Evolutionary conservation across 2,888 invertebrate genomes (phyloP), one percentile per base, ranked within the genome.

Genomic region (Pristionchus mayeri): DNA sequence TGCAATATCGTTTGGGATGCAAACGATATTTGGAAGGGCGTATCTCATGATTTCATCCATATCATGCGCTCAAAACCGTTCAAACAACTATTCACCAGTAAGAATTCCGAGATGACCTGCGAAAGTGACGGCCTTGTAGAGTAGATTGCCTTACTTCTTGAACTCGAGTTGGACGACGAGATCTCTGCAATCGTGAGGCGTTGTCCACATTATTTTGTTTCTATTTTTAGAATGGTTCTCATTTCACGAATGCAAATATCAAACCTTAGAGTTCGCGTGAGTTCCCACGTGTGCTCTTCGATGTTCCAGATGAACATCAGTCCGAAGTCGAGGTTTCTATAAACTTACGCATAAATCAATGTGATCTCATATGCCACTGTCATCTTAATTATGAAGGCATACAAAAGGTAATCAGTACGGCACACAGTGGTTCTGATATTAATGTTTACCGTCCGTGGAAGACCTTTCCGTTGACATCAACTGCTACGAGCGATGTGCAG

Each of bases 21-120:
- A n/a, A n/a, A n/a, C n/a, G n/a, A n/a, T n/a, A n/a, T n/a, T n/a
- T n/a, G n/a, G n/a, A n/a, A n/a, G n/a, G n/a, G n/a, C n/a, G n/a
- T n/a, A n/a, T n/a, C 2, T 13, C 11, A 30, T 34, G 2, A 2
- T 30, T 63, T 13, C 24, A 57, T 63, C 34, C 4, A 27, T 6
- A 67, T 67, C n/a, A 7, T 18, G 34, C 9, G 30, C 37, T n/a
- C n/a, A n/a, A n/a, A n/a, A n/a, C 2, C 16, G 4, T 4, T 37
- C 3, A 30, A 3, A 34, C 9, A 37, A 48, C 0, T 34, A 4
- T 44, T n/a, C n/a, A 86, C 85, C 89, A 18, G 86, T 94, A 6
- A 94, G 89, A 34, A 94, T 90, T 9, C 95, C 94, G 85, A 94
- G 90, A 87, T 94, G 94, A 9, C 94, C 95, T 80, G 94, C 94